These are phyloP conservation scores for Allacma fusca DNA, from an alignment of 2,888 invertebrate species.

Conservation along the genomic window DNA sequence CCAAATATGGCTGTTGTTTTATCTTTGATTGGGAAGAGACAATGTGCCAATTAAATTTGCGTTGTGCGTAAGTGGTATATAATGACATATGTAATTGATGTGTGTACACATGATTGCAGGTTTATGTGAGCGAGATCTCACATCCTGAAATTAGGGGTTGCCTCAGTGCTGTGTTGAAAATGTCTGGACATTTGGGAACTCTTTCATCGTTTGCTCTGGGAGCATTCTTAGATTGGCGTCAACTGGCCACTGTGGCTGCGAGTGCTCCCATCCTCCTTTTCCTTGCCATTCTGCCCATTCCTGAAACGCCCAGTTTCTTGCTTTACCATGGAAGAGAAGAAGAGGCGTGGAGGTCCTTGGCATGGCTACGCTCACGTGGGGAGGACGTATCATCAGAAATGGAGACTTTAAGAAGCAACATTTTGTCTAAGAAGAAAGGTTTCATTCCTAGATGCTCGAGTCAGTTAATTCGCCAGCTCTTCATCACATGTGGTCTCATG, in stretches of 20 bases:
- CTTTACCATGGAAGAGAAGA: slow-evolving; percentile 79
- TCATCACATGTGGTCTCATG: slow-evolving; percentile 86
- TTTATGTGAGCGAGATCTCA: slow-evolving; percentile 91
- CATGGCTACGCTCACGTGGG: slow-evolving; percentile 81
- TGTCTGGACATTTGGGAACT: slow-evolving; percentile 81
- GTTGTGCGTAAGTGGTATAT: too few relatives aligned
- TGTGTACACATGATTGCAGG: too few relatives aligned
- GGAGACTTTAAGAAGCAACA: slow-evolving; percentile 74
- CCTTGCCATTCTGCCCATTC: slow-evolving; percentile 77
- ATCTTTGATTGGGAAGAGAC: too few relatives aligned
- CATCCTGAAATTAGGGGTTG: slow-evolving; percentile 86
- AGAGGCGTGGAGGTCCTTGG: slow-evolving; percentile 76
- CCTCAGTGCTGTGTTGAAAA: slow-evolving; percentile 84
- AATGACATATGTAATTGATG: too few relatives aligned
- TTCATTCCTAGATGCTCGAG: slow-evolving; percentile 63
- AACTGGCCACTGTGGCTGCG: slow-evolving; percentile 81
- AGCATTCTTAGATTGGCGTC: slow-evolving; percentile 83
- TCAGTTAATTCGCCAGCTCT: slow-evolving; percentile 61
- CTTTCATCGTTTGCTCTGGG: slow-evolving; percentile 84
- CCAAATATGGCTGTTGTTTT: too few relatives aligned
- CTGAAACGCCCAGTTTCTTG: slow-evolving; percentile 88
- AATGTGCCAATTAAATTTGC: too few relatives aligned
- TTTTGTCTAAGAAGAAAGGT: slow-evolving; percentile 63
- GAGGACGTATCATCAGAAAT: slow-evolving; percentile 73
- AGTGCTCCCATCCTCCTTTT: slow-evolving; percentile 80